phyloP scores from a whole-genome alignment of 2,888 invertebrate species.

The Cosmopolites sordidus region DNA sequence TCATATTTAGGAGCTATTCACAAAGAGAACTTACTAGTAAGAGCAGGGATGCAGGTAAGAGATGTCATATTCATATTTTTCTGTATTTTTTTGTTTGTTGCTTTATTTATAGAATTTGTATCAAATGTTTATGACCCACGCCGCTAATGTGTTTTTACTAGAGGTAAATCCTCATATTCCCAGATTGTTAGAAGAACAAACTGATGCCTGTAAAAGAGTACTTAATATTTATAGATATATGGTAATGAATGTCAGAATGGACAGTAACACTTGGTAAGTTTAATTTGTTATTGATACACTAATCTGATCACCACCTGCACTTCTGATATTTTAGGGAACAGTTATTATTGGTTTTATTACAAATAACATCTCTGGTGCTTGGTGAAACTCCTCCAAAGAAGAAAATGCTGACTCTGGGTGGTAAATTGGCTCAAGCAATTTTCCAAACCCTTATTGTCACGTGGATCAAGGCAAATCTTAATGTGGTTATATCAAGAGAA shows the following conservation, averaged over 20 bases:
- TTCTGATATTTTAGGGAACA: constrained; percentile 68
- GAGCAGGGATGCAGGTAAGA: constrained; percentile 73
- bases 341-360: constrained; percentile 76
- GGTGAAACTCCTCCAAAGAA: constrained; percentile 73
- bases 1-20: constrained; percentile 82
- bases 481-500: constrained; percentile 82
- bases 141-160: constrained; percentile 88
- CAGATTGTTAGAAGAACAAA: constrained; percentile 83
- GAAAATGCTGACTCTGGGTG: constrained; percentile 71
- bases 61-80: constrained; percentile 1
- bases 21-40: constrained; percentile 72
- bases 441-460: constrained; percentile 94
- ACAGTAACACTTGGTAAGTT: constrained; percentile 81
- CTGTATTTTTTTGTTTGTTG: constrained; percentile 7
- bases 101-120: constrained; percentile 61
- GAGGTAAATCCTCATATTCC: constrained; percentile 59
- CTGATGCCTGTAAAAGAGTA: constrained; percentile 93
- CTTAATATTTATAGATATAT: constrained; percentile 93
- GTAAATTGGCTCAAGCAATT: constrained; percentile 78
- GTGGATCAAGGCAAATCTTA: constrained; percentile 96
- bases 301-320: background rate
- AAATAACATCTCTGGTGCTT: constrained; percentile 86
- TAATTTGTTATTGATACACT: background rate
- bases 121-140: constrained; percentile 90
- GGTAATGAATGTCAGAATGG: constrained; percentile 95